phyloP scores from a whole-genome alignment of 1,140 invertebrate species.

The Orussus abietinus region DNA sequence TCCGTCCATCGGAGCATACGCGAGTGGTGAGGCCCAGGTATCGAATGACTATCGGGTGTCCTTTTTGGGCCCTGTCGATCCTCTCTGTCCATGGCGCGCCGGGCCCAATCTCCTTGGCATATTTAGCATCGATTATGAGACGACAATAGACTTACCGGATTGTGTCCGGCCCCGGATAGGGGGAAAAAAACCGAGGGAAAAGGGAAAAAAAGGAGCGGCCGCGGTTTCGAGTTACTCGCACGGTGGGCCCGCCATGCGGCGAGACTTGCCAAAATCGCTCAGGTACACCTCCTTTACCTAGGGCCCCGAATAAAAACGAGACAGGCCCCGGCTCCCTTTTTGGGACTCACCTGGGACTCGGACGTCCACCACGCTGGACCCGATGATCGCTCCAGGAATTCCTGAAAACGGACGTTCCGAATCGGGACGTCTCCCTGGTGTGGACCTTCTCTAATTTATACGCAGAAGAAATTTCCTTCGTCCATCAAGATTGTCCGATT shows the following conservation, averaged over 20 bases:
- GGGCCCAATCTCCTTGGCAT: constrained; percentile 20
- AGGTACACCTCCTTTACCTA: constrained; percentile 22
- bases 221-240: constrained; percentile 33
- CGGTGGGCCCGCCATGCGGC: constrained; percentile 22
- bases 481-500: too few species aligned
- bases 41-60: constrained; percentile 28
- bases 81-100: constrained; percentile 2
- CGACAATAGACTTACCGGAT: constrained; percentile 41
- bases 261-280: constrained; percentile 33
- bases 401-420: too few species aligned
- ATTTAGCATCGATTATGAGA: constrained; percentile 44
- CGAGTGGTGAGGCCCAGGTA: constrained; percentile 16
- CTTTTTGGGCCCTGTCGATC: constrained; percentile 10
- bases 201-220: constrained; percentile 12
- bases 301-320: background rate
- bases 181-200: constrained; percentile 3
- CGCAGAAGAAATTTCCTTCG: too few species aligned
- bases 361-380: too few species aligned
- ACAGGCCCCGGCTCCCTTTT: too few species aligned
- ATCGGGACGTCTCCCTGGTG: too few species aligned
- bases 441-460: too few species aligned
- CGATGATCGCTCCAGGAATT: too few species aligned
- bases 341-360: too few species aligned
- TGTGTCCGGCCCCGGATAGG: constrained; percentile 14
- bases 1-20: background rate